Conservation (phyloP, 2,888 invertebrate genomes). For the Taphrorychus bicolor region DNA sequence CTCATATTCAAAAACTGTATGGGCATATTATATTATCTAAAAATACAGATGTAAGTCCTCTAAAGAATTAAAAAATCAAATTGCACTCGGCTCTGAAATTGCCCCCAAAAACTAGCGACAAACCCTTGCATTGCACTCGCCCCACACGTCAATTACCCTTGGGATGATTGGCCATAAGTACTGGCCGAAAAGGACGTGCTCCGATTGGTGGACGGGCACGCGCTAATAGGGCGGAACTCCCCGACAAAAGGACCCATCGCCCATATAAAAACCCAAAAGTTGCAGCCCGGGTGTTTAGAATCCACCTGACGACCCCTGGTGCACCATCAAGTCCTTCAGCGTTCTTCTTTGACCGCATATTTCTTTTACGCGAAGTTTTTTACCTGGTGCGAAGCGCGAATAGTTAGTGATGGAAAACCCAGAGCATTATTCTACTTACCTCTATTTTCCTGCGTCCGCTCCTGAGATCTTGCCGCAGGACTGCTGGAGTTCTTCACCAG, state of each 20-base stretch:
- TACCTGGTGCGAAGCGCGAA: not conserved
- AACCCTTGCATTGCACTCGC: slow-evolving; percentile 1
- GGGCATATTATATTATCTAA: not conserved
- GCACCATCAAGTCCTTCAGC: slow-evolving; percentile 7
- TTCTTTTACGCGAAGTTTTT: slow-evolving; percentile 8
- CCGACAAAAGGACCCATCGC: slow-evolving; percentile 14
- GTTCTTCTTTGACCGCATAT: slow-evolving; percentile 8
- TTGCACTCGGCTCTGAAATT: not conserved
- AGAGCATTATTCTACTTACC: slow-evolving; percentile 33
- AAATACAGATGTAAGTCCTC: not conserved
- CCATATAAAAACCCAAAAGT: slow-evolving; percentile 33
- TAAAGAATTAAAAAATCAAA: slow-evolving; percentile 7
- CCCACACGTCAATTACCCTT: slow-evolving; percentile 11
- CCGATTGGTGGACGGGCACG: slow-evolving; percentile 35
- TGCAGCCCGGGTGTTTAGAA: slow-evolving; percentile 12
- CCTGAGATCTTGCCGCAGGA: slow-evolving; percentile 26
- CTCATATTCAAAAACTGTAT: not conserved
- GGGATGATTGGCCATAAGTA: slow-evolving; percentile 20
- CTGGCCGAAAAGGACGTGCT: slow-evolving; percentile 2
- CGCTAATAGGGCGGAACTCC: slow-evolving; percentile 34
- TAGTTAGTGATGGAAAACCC: slow-evolving; percentile 39
- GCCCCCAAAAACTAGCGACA: slow-evolving; percentile 1
- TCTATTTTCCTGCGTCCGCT: slow-evolving; percentile 30
- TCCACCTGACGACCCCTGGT: slow-evolving; percentile 16
- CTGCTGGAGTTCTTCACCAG: slow-evolving; percentile 35